Evolutionary conservation across 2,888 invertebrate species (phyloP).

Genomic region (Plebejus argus): DNA sequence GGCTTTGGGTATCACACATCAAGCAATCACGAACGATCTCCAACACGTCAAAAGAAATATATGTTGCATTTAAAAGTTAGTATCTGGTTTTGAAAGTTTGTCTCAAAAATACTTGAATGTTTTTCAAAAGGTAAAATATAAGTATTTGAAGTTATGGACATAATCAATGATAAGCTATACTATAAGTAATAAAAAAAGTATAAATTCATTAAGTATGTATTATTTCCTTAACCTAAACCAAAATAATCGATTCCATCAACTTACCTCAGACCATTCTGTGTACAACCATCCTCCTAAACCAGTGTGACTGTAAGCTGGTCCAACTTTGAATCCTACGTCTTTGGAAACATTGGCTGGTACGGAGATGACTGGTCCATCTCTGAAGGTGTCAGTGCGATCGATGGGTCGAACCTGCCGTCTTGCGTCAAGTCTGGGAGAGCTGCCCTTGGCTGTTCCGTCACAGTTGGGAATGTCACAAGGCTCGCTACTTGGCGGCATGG

Average conservation of each 20-base stretch:
- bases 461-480: constrained; percentile 70
- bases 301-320: constrained; percentile 61
- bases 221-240: neutral
- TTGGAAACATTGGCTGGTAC: constrained; percentile 60
- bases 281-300: constrained; percentile 79
- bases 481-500: constrained; percentile 71
- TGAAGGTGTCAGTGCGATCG: constrained; percentile 66
- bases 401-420: constrained; percentile 67
- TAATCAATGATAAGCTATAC: too few relatives aligned
- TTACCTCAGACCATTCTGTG: constrained; percentile 82
- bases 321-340: constrained; percentile 56
- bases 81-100: neutral
- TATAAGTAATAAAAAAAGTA: neutral
- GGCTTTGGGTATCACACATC: neutral
- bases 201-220: neutral
- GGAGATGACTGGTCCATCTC: constrained; percentile 67
- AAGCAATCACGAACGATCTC: neutral
- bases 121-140: too few relatives aligned
- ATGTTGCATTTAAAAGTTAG: neutral
- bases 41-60: neutral
- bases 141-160: too few relatives aligned
- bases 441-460: constrained; percentile 58
- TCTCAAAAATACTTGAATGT: neutral
- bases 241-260: constrained; percentile 28
- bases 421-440: constrained; percentile 60